A percentile compares a stretch with the other conserved stretches of the same genome.
These are phyloP conservation scores for Vombatus ursinus DNA, from an alignment of 2,113 vertebrate genomes.

Conservation along the genomic window DNA sequence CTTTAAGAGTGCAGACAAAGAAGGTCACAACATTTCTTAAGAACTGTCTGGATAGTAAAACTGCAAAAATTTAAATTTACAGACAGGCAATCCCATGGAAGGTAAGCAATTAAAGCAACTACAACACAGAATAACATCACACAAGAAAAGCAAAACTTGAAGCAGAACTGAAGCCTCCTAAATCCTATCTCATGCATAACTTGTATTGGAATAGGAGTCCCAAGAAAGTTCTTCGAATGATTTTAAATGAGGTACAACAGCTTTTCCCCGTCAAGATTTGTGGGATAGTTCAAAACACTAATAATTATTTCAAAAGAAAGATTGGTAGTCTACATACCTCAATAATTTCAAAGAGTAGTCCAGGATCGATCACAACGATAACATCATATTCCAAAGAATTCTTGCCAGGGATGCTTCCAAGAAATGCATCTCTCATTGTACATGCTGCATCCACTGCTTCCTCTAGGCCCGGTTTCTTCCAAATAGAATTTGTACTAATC, in stretches of 20 bases:
- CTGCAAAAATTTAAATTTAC: neutral
- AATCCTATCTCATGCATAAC: neutral
- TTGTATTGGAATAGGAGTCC: neutral
- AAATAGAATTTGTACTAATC: conserved; percentile 92
- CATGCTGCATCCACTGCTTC: conserved; percentile 95
- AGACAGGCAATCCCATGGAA: neutral
- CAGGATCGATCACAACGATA: conserved; percentile 90
- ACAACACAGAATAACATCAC: neutral
- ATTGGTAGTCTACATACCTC: conserved; percentile 85
- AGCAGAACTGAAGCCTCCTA: neutral
- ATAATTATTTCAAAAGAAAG: neutral
- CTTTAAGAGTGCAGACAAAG: neutral
- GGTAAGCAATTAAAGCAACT: neutral
- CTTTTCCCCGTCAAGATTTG: neutral
- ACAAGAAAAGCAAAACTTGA: neutral
- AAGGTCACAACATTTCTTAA: neutral
- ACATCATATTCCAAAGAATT: conserved; percentile 89
- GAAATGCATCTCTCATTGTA: conserved; percentile 93
- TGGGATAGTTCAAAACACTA: accelerated
- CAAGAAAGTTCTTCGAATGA: neutral
- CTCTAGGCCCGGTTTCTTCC: conserved; percentile 94
- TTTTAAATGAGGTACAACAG: neutral
- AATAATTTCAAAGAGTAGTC: conserved; percentile 95
- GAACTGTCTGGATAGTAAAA: neutral
- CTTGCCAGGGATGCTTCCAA: conserved; percentile 91